phyloP scores from a whole-genome alignment of 2,888 invertebrate genomes.

The Cataglyphis rosenhaueri region DNA sequence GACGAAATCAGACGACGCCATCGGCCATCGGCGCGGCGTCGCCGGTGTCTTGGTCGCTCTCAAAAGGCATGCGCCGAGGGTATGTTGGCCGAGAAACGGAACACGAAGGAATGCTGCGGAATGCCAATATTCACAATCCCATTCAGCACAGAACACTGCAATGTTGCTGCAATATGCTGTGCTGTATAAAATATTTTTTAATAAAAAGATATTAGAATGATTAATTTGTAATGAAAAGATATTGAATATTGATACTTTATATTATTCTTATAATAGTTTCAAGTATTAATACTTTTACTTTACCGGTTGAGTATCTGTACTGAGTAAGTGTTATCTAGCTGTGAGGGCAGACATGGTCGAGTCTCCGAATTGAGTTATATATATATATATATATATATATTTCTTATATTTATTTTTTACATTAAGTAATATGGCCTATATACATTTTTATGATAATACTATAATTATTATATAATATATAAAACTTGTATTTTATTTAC shows the following conservation, averaged over 20 bases:
- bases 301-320: not conserved
- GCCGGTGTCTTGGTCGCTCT: not conserved
- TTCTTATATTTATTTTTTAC: not conserved
- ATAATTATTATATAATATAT: not conserved
- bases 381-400: not conserved
- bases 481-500: not conserved
- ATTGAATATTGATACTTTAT: not conserved
- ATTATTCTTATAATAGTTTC: not conserved
- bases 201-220: not conserved
- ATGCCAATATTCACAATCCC: not conserved
- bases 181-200: not conserved
- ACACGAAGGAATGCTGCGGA: not conserved
- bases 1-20: slow-evolving; percentile 68
- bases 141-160: too few relatives aligned
- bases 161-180: too few relatives aligned
- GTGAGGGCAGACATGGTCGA: not conserved
- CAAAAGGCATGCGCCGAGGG: not conserved
- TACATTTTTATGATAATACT: not conserved
- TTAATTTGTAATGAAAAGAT: not conserved
- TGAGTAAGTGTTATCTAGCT: not conserved
- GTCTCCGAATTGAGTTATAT: not conserved
- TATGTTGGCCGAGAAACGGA: not conserved
- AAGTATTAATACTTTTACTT: not conserved
- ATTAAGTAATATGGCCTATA: not conserved
- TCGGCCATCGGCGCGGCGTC: not conserved